Evolutionary conservation across 2,797 vertebrate genomes (phyloP).

Genomic region (Sorex maritimensis): DNA sequence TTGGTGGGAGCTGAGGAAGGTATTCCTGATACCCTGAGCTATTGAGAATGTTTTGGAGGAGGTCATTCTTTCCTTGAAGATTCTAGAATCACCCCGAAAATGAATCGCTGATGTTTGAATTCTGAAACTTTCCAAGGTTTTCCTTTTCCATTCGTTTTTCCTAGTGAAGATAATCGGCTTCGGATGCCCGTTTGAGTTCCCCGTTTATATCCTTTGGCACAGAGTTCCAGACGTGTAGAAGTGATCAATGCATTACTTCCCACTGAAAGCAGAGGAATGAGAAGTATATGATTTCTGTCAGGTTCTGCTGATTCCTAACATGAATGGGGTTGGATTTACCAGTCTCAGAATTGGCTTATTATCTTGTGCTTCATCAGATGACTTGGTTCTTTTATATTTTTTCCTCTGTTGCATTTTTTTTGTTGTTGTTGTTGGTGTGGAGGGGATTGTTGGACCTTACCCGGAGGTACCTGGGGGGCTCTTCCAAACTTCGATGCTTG

Average conservation of each 20-base stretch:
- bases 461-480: no score
- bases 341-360: constrained; percentile 6
- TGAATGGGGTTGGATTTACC: constrained; percentile 40
- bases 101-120: constrained; percentile 38
- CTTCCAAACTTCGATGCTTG: no score
- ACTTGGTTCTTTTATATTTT: neutral
- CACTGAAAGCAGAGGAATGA: neutral
- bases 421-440: no score
- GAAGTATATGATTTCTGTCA: constrained; percentile 4
- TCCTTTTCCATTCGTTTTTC: constrained; percentile 40
- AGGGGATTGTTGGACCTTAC: no score
- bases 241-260: neutral
- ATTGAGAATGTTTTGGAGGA: constrained; percentile 11
- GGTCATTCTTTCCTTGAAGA: constrained; percentile 5
- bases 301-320: constrained; percentile 52
- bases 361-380: neutral
- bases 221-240: neutral
- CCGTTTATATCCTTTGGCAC: neutral
- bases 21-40: constrained; percentile 17
- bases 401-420: no score
- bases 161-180: constrained; percentile 7
- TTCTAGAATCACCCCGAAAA: neutral
- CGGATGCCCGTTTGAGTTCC: neutral
- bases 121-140: constrained; percentile 52
- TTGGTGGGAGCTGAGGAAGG: constrained; percentile 9